phyloP scores from a whole-genome alignment of 1,140 invertebrate genomes.

The Luehdorfia chinensis region DNA sequence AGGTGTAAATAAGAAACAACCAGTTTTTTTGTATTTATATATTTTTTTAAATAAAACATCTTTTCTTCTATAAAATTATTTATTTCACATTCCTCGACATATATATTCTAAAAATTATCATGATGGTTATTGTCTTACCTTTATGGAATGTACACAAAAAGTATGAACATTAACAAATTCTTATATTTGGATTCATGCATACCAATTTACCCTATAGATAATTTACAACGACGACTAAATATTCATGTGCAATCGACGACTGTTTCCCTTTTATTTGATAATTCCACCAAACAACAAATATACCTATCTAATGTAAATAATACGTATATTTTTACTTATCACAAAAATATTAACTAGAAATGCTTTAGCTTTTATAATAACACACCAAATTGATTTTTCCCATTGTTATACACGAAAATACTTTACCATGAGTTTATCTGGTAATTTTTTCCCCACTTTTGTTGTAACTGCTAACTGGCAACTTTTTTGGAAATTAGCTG shows the following conservation, averaged over 20 bases:
- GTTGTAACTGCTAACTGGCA: not conserved
- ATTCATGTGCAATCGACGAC: not conserved
- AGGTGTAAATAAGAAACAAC: too few relatives aligned
- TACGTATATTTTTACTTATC: not conserved
- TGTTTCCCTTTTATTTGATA: not conserved
- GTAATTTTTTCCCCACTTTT: too few relatives aligned
- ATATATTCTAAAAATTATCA: not conserved
- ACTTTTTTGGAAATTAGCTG: too few relatives aligned
- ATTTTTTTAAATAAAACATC: not conserved
- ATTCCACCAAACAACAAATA: too few relatives aligned
- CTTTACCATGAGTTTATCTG: too few relatives aligned
- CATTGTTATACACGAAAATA: not conserved
- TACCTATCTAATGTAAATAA: not conserved
- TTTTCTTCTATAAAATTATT: slow-evolving; percentile 1
- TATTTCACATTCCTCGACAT: slow-evolving; percentile 3
- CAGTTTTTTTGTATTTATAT: too few relatives aligned
- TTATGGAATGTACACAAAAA: slow-evolving; percentile 4
- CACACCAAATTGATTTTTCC: not conserved
- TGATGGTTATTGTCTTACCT: not conserved
- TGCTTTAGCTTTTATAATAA: not conserved
- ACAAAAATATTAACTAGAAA: not conserved
- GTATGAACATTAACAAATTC: not conserved
- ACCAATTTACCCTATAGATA: not conserved
- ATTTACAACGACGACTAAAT: not conserved
- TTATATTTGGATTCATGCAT: not conserved